These are phyloP conservation scores for Halesus radiatus DNA, from an alignment of 1,140 invertebrate genomes.

Conservation along the genomic window DNA sequence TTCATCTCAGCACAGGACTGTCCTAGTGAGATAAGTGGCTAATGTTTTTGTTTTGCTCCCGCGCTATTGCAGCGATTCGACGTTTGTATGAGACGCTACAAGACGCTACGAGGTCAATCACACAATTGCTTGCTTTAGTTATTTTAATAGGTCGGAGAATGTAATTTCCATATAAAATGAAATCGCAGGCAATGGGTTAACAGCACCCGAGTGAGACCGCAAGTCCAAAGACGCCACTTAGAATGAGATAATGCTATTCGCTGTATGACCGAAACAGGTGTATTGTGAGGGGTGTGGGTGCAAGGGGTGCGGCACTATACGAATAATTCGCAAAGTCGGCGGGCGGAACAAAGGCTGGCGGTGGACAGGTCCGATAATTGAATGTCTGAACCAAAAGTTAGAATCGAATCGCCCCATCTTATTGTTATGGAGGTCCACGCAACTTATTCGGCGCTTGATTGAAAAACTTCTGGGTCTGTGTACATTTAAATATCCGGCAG, in stretches of 20 bases:
- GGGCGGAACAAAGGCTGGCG: neutral
- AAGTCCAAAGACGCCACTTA: neutral
- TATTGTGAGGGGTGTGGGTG: neutral
- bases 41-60: too few relatives aligned
- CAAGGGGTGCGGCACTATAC: neutral
- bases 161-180: too few relatives aligned
- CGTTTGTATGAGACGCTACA: too few relatives aligned
- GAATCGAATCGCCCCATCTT: neutral
- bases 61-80: too few relatives aligned
- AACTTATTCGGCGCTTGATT: slow-evolving; percentile 1
- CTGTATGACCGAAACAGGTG: slow-evolving; percentile 21
- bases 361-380: slow-evolving; percentile 31
- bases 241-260: slow-evolving; percentile 26
- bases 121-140: too few relatives aligned
- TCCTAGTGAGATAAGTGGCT: too few relatives aligned
- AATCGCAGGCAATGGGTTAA: too few relatives aligned
- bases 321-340: neutral
- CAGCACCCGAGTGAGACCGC: neutral
- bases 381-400: slow-evolving; percentile 38
- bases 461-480: neutral
- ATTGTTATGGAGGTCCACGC: neutral
- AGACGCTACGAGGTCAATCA: too few relatives aligned
- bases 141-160: too few relatives aligned
- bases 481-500: neutral
- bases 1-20: too few relatives aligned